Percentiles rank a stretch among this genome's conserved stretches.
These are phyloP conservation scores for Apolygus lucorum DNA, from an alignment of 1,140 invertebrate species.

Conservation along the genomic window DNA sequence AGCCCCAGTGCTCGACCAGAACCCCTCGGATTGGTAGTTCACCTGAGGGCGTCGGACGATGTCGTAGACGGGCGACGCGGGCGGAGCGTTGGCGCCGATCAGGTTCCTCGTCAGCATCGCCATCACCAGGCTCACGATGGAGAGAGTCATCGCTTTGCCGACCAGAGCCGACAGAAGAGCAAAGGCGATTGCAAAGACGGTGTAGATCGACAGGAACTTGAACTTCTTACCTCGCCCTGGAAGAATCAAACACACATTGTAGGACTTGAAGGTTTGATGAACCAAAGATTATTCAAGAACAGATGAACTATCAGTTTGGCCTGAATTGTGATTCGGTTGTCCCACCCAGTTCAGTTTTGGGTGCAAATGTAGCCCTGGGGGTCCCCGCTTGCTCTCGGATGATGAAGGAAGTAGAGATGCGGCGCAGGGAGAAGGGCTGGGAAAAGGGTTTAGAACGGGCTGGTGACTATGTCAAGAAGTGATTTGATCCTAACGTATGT, in stretches of 20 bases:
- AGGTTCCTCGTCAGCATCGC: slow-evolving; percentile 4
- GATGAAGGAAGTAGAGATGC: too few relatives aligned
- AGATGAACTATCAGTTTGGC: too few relatives aligned
- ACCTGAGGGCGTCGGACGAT: slow-evolving; percentile 22
- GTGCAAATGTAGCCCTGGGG: too few relatives aligned
- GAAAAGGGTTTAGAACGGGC: too few relatives aligned
- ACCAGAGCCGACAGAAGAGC: slow-evolving; percentile 22
- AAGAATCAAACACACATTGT: not conserved
- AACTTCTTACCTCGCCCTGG: slow-evolving; percentile 19
- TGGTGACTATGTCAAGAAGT: too few relatives aligned
- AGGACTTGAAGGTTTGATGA: not conserved
- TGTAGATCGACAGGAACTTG: slow-evolving; percentile 23
- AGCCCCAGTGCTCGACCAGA: not conserved
- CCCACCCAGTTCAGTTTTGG: too few relatives aligned
- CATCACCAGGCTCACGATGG: slow-evolving; percentile 19
- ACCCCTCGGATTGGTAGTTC: not conserved
- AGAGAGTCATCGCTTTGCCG: slow-evolving; percentile 24
- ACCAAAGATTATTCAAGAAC: not conserved
- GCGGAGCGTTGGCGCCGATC: slow-evolving; percentile 7
- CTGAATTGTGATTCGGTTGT: too few relatives aligned
- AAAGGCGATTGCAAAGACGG: slow-evolving; percentile 21
- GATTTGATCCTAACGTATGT: too few relatives aligned
- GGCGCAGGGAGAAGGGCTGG: too few relatives aligned
- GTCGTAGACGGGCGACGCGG: slow-evolving; percentile 13
- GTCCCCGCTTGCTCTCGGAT: too few relatives aligned